Base-by-base conservation (phyloP, 2,113 vertebrate species). In the Myotis brandtii region DNA sequence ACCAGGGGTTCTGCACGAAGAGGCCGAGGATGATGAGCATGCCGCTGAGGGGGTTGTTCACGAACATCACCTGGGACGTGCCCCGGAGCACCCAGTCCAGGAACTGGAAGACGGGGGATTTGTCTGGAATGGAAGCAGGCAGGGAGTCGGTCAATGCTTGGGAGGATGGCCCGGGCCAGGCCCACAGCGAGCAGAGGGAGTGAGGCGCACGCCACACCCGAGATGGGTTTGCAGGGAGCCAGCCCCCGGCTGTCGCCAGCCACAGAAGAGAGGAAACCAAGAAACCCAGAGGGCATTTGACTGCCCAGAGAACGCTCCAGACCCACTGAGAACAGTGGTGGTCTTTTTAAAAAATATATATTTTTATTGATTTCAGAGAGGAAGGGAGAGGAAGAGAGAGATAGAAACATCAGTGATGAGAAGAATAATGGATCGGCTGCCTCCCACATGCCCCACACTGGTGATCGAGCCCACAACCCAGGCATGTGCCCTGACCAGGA, bases 11-110 rank as follows among this genome's bases (percentile, higher is more conserved):
- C 98, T 99, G 99, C 62, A 99, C 90, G 34, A 99, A 98, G 93
- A 99, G 99, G 40, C 99, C 99, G 0, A 96, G 96, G 34, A 99
- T 86, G 25, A 99, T 98, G 18, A 99, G 96, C 32, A 99, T 92
- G 3, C 99, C 99, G 3, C 99, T 99, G 67, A 99, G 97, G 8
- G 99, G 99, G 75, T 99, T 99, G 98, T 99, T 99, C 92, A 99
- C 99, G 80, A 99, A 99, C 99, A 99, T 99, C 97, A 99, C 99
- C 97, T 99, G 99, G 34, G 99, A 99, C 0, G 98, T 98, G 18
- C 99, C 99, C 37, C 99, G 99, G 88, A 99, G 96, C 56, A 99
- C 98, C 99, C 99, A 99, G 96, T 99, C 99, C 0, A 99, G 73
- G 84, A 99, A 98, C 98, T 99, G 99, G 89, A 99, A 97, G 83